Conservation (phyloP, 2,113 vertebrate species). For the Hemiprocne comata region DNA sequence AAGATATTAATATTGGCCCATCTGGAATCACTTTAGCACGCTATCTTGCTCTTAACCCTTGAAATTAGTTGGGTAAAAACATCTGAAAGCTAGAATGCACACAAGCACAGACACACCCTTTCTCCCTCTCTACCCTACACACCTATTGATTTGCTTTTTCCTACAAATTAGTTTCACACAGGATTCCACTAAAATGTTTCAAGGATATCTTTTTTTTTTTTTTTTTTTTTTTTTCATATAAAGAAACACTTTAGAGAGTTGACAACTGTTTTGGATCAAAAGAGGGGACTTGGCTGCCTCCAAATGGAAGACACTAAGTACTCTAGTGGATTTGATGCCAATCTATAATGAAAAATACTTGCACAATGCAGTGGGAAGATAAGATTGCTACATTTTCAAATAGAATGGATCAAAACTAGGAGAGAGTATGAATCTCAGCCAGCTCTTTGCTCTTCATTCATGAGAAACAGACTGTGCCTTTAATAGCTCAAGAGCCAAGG, state of each 20-base stretch:
- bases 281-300: conserved; percentile 9
- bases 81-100: conserved; percentile 19
- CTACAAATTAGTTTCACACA: neutral
- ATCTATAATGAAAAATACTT: conserved; percentile 62
- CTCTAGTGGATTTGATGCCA: conserved; percentile 28
- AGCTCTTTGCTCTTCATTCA: conserved; percentile 54
- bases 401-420: conserved; percentile 32
- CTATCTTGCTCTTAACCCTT: conserved; percentile 90
- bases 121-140: neutral
- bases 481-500: conserved; percentile 31
- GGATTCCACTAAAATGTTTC: neutral
- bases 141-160: conserved; percentile 16
- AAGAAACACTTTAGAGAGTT: neutral
- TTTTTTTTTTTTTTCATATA: conserved; percentile 1
- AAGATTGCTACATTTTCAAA: conserved; percentile 48
- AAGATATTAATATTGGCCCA: conserved; percentile 96
- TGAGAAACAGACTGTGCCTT: conserved; percentile 56
- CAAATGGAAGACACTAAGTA: conserved; percentile 35
- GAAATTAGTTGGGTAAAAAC: conserved; percentile 51
- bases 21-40: conserved; percentile 94
- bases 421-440: conserved; percentile 31
- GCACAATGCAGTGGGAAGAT: conserved; percentile 35
- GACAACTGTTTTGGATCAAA: conserved; percentile 48
- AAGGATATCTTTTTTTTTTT: neutral
- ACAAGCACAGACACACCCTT: neutral